These are phyloP conservation scores for Atrina japonica DNA, from an alignment of 2,888 invertebrate species.

Conservation along the genomic window DNA sequence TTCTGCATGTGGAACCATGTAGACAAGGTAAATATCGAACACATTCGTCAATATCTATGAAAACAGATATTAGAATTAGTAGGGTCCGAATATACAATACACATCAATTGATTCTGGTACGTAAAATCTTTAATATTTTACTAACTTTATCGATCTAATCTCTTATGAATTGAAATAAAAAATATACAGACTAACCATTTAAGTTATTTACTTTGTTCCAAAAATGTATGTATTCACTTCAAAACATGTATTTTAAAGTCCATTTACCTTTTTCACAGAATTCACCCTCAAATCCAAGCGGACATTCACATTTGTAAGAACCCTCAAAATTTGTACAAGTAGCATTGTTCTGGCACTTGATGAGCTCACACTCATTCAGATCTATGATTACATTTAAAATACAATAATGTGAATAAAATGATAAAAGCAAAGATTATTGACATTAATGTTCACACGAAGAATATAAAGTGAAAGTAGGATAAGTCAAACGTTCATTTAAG, in stretches of 20 bases:
- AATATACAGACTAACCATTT: no score
- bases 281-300: slow-evolving; percentile 53
- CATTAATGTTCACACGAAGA: no score
- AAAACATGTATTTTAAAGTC: neutral
- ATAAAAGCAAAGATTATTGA: no score
- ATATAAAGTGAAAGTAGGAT: neutral
- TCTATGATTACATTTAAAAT: slow-evolving; percentile 41
- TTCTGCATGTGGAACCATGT: slow-evolving; percentile 95
- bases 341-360: slow-evolving; percentile 57
- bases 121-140: no score
- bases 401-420: neutral
- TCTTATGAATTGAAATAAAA: no score
- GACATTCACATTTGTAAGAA: slow-evolving; percentile 59
- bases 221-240: neutral
- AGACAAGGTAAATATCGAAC: slow-evolving; percentile 88
- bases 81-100: no score
- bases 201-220: neutral
- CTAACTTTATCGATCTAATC: no score
- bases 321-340: slow-evolving; percentile 57
- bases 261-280: slow-evolving; percentile 54
- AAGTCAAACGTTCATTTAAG: no score
- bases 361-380: slow-evolving; percentile 57
- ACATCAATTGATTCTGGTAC: no score
- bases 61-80: neutral
- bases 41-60: slow-evolving; percentile 87